Base-by-base conservation (phyloP, 2,888 invertebrate species). In the Tenthredo mesomela region DNA sequence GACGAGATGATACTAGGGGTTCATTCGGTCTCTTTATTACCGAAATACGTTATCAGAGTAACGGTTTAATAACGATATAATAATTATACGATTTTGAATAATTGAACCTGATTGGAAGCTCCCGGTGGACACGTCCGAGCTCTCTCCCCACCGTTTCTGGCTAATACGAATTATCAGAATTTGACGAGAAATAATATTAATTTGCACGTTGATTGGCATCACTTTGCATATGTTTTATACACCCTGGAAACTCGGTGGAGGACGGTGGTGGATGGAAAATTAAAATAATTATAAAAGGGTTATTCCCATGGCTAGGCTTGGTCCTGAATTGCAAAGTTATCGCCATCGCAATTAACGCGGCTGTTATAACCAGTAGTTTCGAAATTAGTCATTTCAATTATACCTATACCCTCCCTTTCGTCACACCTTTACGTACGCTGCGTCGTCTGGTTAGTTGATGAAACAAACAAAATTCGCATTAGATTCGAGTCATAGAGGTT, bases 101-200 rank as follows among this genome's bases (percentile, higher is more conserved):
- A 82, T 82, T 70, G 82, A 40, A 70, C 12, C 33, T 47, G 82
- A 82, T 82, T 82, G 82, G 70, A 65, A 12, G 82, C 33, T 70
- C 18, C 65, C 29, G 10, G 37, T 12, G 61, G 58, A 58, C 77
- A 77, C 77, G 77, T 77, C 77, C 50, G 50, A 77, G 40, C 65
- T 65, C 15, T 65, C 15, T 18, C 58, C 33, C 43, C 12, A 33
- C 47, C 43, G 67, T 29, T 33, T 7, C 47, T 61, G 43, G 86
- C 89, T 91, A 90, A 91, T 91, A 89, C 89, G 90, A 89, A 91
- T 91, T 91, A 91, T 90, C 90, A 90, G 88, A 89, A 88, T 89
- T 88, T 87, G 87, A 85, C 87, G 86, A 87, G 88, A 88, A 89
- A 91, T 89, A 89, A 88, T 89, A 91, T 90, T 89, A 89, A 91